Base-by-base conservation (phyloP, 1,140 invertebrate genomes). In the Drosophila arizonae region DNA sequence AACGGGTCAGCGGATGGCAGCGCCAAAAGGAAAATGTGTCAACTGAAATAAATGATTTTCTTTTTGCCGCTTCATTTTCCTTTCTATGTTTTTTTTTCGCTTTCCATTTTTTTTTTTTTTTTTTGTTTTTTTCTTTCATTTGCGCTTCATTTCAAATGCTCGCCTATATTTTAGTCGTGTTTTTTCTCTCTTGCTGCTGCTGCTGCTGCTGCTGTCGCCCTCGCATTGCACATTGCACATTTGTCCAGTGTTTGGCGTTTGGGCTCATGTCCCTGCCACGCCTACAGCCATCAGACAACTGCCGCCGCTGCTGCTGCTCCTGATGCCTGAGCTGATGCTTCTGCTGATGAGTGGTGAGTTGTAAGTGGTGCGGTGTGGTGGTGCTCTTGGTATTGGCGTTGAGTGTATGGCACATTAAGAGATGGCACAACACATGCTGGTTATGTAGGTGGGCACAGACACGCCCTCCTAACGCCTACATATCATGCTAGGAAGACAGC, bases 41-140 rank as follows among this genome's bases (percentile, higher is more conserved):
- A 87, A 68, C 76, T 77, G 68, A 82, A 82, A 88, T 84, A 68
- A 88, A 71, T 75, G 77, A 70, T 77, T 85, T 85, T 82, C 71
- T 85, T 51, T 52, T 64, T 28, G 48, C 21, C 57, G 28, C 75
- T 78, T 78, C 70, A 72, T 60, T 76, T 67, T 76, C 36, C 61
- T 45, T 50, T 13, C 11, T 39, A 13, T 46, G 15, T 51, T 62
- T 71, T 75, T 46, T 48, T 69, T 36, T 36, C 33, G 43, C 41
- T 45, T 15, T 66, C n/a, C 48, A 1, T 21, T 24, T 8, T 64
- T 61, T 72, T 61, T 61, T 46, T 58, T 43, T 57, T n/a, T 33
- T 61, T 50, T 67, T 46, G 41, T 54, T 48, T 64, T 11, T 28
- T 61, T 50, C 65, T 46, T 77, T 60, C 65, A 67, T 78, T 78